Evolutionary conservation across 1,140 invertebrate genomes (phyloP), one percentile per base, ranked within the genome.

Genomic region (Bacillus rossius): DNA sequence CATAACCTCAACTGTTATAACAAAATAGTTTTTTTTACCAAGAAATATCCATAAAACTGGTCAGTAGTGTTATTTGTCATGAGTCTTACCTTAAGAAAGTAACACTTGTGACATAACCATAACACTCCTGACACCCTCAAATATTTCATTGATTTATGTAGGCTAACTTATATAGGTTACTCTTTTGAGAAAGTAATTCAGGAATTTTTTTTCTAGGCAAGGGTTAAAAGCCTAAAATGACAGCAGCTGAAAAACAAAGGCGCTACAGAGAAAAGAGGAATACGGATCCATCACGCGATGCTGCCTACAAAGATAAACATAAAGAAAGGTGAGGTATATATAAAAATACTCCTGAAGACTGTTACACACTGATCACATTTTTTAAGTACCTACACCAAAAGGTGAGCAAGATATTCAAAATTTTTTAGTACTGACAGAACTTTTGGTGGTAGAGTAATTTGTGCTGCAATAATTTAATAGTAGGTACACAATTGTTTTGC

Each of bases 31-130:
- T 34, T 34, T 34, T 34, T 34, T 34, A 34, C 29, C 29, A 34
- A 34, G 29, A 34, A 34, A 4, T 34, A 34, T 34, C 10, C 29
- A 7, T 34, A 34, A 34, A 34, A 34, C 29, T 34, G 29, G 43
- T 45, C 43, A 45, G 17, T 19, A 19, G 23, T 45, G 43, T 45
- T 45, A 45, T n/a, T 45, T 45, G 43, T 45, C 43, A 45, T 19
- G 43, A 20, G 23, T 45, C 5, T 45, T 45, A 45, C 43, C 4
- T 45, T 45, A 20, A 19, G n/a, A 45, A 45, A 45, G 43, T 45
- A 45, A 45, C 43, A 45, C 23, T 20, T n/a, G 8, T 45, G 43
- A 45, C 43, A 19, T 20, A 19, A 20, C 10, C 17, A 25, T 45
- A 45, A 45, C 43, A 45, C 23, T 19, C 43, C 17, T 45, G 43